Conservation (phyloP, 2,113 vertebrate species). For the Himantopus leucocephalus region DNA sequence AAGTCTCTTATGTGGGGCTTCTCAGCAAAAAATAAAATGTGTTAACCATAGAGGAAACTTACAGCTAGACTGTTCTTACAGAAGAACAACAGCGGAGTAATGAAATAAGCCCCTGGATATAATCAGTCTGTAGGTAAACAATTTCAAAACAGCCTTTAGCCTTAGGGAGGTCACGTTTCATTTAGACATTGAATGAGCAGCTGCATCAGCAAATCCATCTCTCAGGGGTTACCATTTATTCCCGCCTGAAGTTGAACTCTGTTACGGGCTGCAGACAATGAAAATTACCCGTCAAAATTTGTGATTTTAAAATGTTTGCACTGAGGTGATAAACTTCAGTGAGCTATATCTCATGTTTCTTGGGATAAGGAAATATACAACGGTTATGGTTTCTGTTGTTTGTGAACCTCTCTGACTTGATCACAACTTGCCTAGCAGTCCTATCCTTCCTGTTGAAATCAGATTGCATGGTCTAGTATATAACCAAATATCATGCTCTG, state of each 20-base stretch:
- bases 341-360: background rate
- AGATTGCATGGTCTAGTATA: background rate
- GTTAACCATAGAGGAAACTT: background rate
- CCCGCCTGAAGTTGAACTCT: background rate
- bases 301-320: background rate
- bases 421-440: background rate
- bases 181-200: background rate
- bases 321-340: background rate
- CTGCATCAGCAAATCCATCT: background rate
- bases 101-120: background rate
- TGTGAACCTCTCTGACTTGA: background rate
- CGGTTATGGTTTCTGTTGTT: background rate
- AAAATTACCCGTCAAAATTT: background rate
- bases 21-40: background rate
- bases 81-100: background rate
- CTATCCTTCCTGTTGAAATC: background rate
- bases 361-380: background rate
- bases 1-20: background rate
- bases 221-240: background rate
- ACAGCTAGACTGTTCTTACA: background rate
- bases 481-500: background rate
- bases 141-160: background rate
- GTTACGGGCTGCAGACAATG: background rate
- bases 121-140: background rate
- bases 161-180: background rate